Base-by-base conservation (phyloP, 2,888 invertebrate genomes). In the Hololepta plana region DNA sequence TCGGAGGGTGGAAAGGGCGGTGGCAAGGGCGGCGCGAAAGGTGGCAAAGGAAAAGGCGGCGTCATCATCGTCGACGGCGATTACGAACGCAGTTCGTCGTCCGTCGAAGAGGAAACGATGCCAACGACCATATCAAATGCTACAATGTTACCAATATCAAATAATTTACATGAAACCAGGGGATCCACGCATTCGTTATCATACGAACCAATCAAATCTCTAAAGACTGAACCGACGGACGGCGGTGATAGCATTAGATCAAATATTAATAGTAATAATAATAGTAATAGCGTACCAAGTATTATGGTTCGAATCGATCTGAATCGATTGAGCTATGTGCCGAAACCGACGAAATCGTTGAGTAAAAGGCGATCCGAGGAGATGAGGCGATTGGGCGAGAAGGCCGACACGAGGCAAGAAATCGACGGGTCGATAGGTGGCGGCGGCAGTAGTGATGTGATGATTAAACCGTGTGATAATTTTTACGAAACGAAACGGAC, bases 11-110 rank as follows among this genome's bases (percentile, higher is more conserved):
- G 62, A 5, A 72, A 72, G 40, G 67, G 72, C 23, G 74, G 74
- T 11, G 73, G 73, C 0, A 74, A 73, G 40, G 72, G 72, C 4
- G 65, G 59, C 6, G 65, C 57, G n/a, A 71, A 72, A 35, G 73
- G 77, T 33, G 52, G 53, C 7, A 74, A 75, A 46, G 72, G 70
- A 3, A 75, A 75, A 37, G 76, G 76, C 26, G 51, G 48, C 34
- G 51, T 54, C 22, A 69, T 76, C 27, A 68, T 76, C 28, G 69
- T 75, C 32, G 76, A 74, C 38, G 59, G 60, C 35, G 60, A 62
- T 20, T 61, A 62, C 35, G 63, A 63, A 40, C 44, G 54, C 15
- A 48, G 50, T 32, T 17, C 8, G n/a, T 54, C 54, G 4, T 50
- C 53, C 3, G 45, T 53, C 12, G 54, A 54, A 39, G 53, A 55